Conservation (phyloP, 2,888 invertebrate species). For the Brachyopa scutellaris region DNA sequence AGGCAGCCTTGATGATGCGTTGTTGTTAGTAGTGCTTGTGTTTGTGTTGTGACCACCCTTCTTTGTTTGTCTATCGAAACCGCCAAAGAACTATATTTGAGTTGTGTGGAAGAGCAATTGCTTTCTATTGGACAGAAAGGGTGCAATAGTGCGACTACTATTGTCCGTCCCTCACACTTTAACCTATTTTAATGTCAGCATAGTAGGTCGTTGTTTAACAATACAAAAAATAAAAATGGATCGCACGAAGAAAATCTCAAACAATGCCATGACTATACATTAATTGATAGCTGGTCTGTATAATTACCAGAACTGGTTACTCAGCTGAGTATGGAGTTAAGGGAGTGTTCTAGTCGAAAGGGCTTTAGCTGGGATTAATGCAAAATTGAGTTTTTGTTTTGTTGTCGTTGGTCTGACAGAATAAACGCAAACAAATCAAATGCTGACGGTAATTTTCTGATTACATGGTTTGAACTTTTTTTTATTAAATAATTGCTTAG, state of each 20-base stretch:
- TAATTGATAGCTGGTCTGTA: constrained; percentile 56
- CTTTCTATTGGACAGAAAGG: too few relatives aligned
- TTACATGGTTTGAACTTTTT: too few relatives aligned
- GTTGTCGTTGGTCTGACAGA: too few relatives aligned
- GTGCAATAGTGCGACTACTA: constrained; percentile 1
- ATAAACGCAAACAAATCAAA: not conserved
- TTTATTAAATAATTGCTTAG: not conserved
- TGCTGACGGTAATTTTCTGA: not conserved
- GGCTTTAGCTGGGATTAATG: not conserved
- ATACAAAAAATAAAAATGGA: constrained; percentile 13
- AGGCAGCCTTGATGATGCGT: constrained; percentile 58
- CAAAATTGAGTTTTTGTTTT: not conserved
- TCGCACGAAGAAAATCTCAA: constrained; percentile 11
- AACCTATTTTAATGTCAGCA: constrained; percentile 21
- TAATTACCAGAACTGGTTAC: constrained; percentile 33
- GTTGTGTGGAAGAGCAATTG: constrained; percentile 4
- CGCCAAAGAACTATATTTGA: constrained; percentile 34
- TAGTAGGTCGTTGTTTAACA: constrained; percentile 41
- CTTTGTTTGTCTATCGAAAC: constrained; percentile 46
- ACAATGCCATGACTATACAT: constrained; percentile 25
- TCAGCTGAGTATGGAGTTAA: not conserved
- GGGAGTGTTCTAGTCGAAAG: not conserved
- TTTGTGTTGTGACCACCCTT: constrained; percentile 46
- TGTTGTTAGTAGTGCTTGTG: too few relatives aligned
- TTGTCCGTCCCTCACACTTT: not conserved